phyloP scores from a whole-genome alignment of 2,113 vertebrate species.

The Pteropus alecto region DNA sequence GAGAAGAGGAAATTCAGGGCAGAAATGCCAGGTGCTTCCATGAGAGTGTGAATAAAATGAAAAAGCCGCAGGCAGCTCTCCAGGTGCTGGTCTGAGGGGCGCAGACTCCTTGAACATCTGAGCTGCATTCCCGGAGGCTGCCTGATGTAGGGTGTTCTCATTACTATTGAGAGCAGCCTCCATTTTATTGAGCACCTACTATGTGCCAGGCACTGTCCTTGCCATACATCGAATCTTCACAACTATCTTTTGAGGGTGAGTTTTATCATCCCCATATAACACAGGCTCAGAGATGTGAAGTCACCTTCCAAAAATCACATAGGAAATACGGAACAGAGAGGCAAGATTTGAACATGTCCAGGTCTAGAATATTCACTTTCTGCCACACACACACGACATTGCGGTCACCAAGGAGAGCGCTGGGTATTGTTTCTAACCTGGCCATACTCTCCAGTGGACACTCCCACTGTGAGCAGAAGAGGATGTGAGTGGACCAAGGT shows the following conservation, averaged over 20 bases:
- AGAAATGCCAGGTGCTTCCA: not conserved
- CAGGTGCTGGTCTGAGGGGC: not conserved
- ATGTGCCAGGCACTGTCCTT: not conserved
- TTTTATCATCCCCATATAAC: not conserved
- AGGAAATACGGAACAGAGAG: not conserved
- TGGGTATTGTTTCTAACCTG: too few species aligned
- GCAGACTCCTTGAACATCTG: not conserved
- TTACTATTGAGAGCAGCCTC: not conserved
- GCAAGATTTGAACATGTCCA: not conserved
- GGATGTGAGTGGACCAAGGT: not conserved
- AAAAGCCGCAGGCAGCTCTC: not conserved
- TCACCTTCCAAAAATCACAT: not conserved
- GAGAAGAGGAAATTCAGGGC: not conserved
- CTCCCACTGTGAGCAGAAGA: not conserved
- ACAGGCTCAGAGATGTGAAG: not conserved
- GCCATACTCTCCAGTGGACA: not conserved
- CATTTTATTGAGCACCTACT: not conserved
- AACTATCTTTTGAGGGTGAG: not conserved
- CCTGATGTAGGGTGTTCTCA: not conserved
- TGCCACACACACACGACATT: accelerated
- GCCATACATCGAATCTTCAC: not conserved
- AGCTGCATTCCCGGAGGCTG: not conserved
- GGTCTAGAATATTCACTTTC: not conserved
- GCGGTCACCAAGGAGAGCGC: not conserved
- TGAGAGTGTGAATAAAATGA: accelerated